Percentiles rank a stretch among this genome's conserved stretches.
These are phyloP conservation scores for Asbolus verrucosus DNA, from an alignment of 1,140 invertebrate species.

Conservation along the genomic window DNA sequence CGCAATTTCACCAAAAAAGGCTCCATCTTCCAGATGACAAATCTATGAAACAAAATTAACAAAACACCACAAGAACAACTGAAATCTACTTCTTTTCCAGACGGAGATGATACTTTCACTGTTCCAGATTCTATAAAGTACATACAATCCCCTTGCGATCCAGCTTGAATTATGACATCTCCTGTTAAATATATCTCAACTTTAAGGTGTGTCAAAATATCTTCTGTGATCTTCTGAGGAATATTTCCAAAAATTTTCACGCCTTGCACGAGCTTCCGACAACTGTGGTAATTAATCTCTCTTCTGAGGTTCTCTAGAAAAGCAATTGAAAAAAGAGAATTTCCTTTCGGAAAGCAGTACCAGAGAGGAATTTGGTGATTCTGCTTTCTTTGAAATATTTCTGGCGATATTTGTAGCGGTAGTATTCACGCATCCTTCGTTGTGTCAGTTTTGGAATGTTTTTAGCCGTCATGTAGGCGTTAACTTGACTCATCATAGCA, in stretches of 20 bases:
- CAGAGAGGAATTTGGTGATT: neutral
- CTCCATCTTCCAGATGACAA: slow-evolving; percentile 60
- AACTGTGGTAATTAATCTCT: slow-evolving; percentile 58
- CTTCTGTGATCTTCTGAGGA: slow-evolving; percentile 45
- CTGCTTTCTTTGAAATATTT: slow-evolving; percentile 53
- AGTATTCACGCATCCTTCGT: slow-evolving; percentile 52
- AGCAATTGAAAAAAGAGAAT: slow-evolving; percentile 8
- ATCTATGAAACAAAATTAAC: slow-evolving; percentile 50
- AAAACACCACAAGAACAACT: too few relatives aligned
- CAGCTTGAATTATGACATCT: slow-evolving; percentile 68
- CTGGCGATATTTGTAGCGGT: slow-evolving; percentile 54
- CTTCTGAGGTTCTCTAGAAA: slow-evolving; percentile 54
- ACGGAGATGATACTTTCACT: slow-evolving; percentile 70
- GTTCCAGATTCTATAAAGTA: slow-evolving; percentile 71
- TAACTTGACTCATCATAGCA: slow-evolving; percentile 55
- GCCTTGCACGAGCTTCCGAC: slow-evolving; percentile 55
- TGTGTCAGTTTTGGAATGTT: slow-evolving; percentile 51
- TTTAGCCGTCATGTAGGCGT: slow-evolving; percentile 56
- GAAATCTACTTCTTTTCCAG: slow-evolving; percentile 71
- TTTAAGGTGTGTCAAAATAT: slow-evolving; percentile 54
- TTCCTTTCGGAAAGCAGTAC: neutral
- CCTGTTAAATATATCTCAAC: slow-evolving; percentile 57
- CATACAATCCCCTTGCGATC: slow-evolving; percentile 70
- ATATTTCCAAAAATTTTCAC: slow-evolving; percentile 56
- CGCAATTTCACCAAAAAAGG: slow-evolving; percentile 61